A percentile compares a stretch with the other conserved stretches of the same genome.
Conservation (phyloP, 2,797 vertebrate species). For the Danio kyathit region DNA sequence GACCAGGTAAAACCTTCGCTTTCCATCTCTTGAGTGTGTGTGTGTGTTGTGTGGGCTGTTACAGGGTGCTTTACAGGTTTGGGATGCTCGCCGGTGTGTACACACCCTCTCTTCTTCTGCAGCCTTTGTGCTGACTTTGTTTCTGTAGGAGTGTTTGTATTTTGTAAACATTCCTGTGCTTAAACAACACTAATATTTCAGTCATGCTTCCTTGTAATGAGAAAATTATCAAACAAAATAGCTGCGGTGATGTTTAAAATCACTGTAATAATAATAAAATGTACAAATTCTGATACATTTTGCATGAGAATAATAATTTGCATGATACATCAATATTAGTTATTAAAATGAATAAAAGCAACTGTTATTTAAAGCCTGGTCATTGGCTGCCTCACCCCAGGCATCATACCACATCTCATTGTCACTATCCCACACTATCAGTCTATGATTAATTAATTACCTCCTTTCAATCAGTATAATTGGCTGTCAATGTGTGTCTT, state of each 20-base stretch:
- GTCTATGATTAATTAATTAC: constrained; percentile 76
- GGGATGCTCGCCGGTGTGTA: constrained; percentile 21
- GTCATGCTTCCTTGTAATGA: neutral
- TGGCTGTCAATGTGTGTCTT: constrained; percentile 40
- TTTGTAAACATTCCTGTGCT: constrained; percentile 17
- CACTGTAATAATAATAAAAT: neutral
- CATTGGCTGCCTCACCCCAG: neutral
- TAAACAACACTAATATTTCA: neutral
- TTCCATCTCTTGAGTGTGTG: neutral
- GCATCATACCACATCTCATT: constrained; percentile 18
- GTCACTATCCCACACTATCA: constrained; percentile 57
- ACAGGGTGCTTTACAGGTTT: constrained; percentile 7
- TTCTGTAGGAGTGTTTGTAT: constrained; percentile 11
- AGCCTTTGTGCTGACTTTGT: constrained; percentile 19
- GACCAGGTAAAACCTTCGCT: constrained; percentile 77
- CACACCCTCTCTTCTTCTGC: constrained; percentile 47
- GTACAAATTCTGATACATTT: neutral
- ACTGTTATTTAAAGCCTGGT: constrained; percentile 5
- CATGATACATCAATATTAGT: neutral
- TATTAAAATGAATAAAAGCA: neutral
- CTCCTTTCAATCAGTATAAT: constrained; percentile 74
- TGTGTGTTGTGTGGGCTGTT: constrained; percentile 5
- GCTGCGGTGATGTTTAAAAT: neutral
- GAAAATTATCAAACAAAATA: neutral
- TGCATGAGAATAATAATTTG: neutral